Evolutionary conservation across 2,888 invertebrate genomes (phyloP), one percentile per base, ranked within the genome.

Genomic region (Drosophila mettleri): DNA sequence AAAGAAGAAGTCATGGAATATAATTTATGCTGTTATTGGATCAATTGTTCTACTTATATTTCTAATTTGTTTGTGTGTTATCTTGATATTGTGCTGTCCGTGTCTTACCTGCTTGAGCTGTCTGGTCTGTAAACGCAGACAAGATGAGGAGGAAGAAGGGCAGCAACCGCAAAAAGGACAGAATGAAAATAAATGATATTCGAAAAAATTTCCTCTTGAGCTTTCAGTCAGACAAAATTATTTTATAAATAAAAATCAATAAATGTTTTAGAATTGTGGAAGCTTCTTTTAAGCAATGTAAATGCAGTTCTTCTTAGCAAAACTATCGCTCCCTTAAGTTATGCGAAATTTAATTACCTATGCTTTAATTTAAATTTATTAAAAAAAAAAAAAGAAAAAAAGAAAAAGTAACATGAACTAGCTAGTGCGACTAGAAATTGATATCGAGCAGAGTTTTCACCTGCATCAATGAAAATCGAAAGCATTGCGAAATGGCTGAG

Each of bases 401-500:
- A 8, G 8, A 29, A 29, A 8, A 8, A 2, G 29, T 29, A 29
- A 29, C 8, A 8, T 29, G 7, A 29, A 8, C 8, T 1, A 8
- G 6, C 29, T 7, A 1, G 16, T 27, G n/a, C 24, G 43, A 22
- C 43, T 9, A 9, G 24, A 16, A 24, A 24, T 43, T 43, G 24
- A 2, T 43, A 3, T 43, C n/a, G 9, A 3, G 8, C 14, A 0
- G 14, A 34, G 57, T 67, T 82, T 79, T 77, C 66, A 77, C 77
- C 67, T 41, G 57, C 41, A 29, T 59, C 24, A 63, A 58, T 60
- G 33, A 53, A 75, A 86, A 82, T 68, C 46, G 88, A 87, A 87
- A 87, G 88, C 86, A 86, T 85, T 78, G 66, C 88, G 65, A 82
- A 87, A 79, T 72, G 69, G 73, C 73, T 78, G 61, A 77, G 77